Conservation (phyloP, 2,113 vertebrate genomes). For the Neopipo cinnamomea region DNA sequence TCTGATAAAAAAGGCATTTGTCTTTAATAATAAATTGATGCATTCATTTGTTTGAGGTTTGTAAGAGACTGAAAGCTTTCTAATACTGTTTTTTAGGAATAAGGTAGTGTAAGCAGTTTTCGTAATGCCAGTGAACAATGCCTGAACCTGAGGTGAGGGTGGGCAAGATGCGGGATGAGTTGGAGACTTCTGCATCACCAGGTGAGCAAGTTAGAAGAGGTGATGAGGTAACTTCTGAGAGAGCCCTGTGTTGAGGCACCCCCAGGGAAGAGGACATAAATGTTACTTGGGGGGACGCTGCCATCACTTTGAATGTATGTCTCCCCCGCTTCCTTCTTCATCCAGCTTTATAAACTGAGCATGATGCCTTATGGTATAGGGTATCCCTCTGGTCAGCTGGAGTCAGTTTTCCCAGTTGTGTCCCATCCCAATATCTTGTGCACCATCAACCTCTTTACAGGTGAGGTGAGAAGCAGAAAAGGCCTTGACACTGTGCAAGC, state of each 20-base stretch:
- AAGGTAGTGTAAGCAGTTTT: not conserved
- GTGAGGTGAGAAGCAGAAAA: not conserved
- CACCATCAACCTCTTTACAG: not conserved
- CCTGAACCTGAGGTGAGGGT: not conserved
- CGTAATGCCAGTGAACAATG: fast-evolving
- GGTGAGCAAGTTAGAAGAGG: not conserved
- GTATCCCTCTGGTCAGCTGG: not conserved
- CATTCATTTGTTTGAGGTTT: not conserved
- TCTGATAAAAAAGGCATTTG: not conserved
- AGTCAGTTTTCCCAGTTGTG: not conserved
- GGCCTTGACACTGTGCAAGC: not conserved
- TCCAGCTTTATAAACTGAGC: not conserved
- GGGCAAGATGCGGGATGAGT: not conserved
- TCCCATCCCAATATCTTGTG: not conserved
- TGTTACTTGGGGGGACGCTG: not conserved
- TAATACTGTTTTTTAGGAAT: not conserved
- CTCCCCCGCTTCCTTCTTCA: not conserved
- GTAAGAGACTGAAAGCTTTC: not conserved
- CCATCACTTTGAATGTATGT: not conserved
- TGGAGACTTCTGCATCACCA: not conserved
- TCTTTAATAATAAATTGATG: not conserved
- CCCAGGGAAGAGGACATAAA: not conserved
- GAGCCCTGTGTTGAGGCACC: not conserved
- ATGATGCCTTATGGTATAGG: not conserved
- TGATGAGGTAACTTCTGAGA: not conserved